Base-by-base conservation (phyloP, 2,888 invertebrate species). In the Thumatha senex region DNA sequence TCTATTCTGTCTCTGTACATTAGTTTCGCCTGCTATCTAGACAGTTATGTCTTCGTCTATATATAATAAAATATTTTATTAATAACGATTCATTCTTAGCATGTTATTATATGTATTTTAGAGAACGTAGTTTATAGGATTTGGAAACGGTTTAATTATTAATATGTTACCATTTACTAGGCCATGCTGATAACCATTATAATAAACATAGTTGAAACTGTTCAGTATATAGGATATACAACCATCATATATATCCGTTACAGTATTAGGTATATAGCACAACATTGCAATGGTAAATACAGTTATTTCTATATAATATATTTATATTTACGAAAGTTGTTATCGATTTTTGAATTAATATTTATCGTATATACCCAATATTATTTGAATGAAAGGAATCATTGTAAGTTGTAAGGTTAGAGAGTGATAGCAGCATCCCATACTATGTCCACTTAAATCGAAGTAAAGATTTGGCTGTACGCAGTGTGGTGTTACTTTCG, bases 21-120 rank as follows among this genome's bases (percentile, higher is more conserved):
- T 82, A 83, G 89, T 89, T 89, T 89, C 90, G 90, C 88, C 87
- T 64, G 56, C 65, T 74, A 67, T 54, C 5, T 24, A 24, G 63
- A 64, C 71, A 63, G 31, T 31, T 62, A 47, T 62, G 5, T 56
- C 61, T 60, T 55, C 40, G 57, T 35, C 54, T 57, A 48, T 15
- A 50, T 46, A 44, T 56, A 50, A 47, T 61, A 67, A 61, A 77
- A 76, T 89, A 81, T 89, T 87, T 84, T 81, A 89, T 85, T 85
- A 76, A 11, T 63, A 76, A 80, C 88, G 87, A 89, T 91, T 90
- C 86, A 90, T 91, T 89, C 86, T 58, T 63, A 83, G 70, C 77
- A 78, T 72, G 2, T 31, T 10, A 31, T 31, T 5, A 57, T 74
- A 76, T 83, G 70, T 84, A 73, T 76, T 59, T 79, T 84, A 83